These are phyloP conservation scores for Conus ventricosus DNA, from an alignment of 1,140 invertebrate genomes.

Conservation along the genomic window DNA sequence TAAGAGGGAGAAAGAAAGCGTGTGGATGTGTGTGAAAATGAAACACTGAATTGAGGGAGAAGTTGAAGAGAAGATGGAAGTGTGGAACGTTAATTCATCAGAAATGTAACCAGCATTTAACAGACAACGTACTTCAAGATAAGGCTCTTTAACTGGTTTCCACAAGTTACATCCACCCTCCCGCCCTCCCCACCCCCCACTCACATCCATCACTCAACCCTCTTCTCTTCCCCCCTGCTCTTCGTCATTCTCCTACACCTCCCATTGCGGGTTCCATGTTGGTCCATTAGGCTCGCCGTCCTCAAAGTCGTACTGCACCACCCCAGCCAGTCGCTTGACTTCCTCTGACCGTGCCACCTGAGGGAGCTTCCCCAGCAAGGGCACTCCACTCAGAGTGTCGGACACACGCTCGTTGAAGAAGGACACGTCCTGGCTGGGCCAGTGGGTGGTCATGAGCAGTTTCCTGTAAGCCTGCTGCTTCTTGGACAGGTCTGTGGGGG, in stretches of 20 bases:
- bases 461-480: conserved; percentile 55
- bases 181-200: too few species aligned
- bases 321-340: conserved; percentile 47
- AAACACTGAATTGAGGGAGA: too few species aligned
- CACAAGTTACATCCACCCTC: too few species aligned
- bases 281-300: conserved; percentile 53
- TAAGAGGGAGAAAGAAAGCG: too few species aligned
- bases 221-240: not conserved
- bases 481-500: conserved; percentile 43
- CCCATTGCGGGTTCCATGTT: conserved; percentile 27
- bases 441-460: conserved; percentile 59
- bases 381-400: not conserved
- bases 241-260: not conserved
- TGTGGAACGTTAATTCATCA: too few species aligned
- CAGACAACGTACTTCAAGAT: too few species aligned
- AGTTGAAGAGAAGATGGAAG: too few species aligned
- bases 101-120: too few species aligned
- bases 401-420: conserved; percentile 44
- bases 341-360: conserved; percentile 47
- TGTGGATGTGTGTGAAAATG: too few species aligned
- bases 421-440: conserved; percentile 57
- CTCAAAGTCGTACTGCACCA: conserved; percentile 54
- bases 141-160: too few species aligned
- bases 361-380: conserved; percentile 35
- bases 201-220: not conserved